Base-by-base conservation (phyloP, 2,797 vertebrate genomes). In the Gouania willdenowi region DNA sequence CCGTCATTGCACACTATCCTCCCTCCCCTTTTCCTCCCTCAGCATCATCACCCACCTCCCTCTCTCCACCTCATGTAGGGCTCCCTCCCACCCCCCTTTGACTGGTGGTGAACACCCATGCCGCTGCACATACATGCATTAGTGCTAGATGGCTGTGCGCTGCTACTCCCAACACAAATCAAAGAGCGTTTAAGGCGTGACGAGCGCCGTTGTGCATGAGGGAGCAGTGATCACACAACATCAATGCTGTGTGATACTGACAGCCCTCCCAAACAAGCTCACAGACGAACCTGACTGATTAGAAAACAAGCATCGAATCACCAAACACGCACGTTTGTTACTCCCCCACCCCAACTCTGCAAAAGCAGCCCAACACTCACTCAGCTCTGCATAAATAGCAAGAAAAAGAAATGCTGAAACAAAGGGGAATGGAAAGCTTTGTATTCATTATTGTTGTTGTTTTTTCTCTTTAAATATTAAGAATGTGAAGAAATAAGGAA, bases 11-110 rank as follows among this genome's bases (percentile, higher is more conserved):
- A 69, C 73, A 73, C 51, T 57, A 34, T 58, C 50, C 70, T 65
- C 62, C 66, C 72, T 59, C 66, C 66, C n/a, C 46, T 53, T 64
- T 67, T 68, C 73, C 62, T 77, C 63, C 54, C 61, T 82, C 59
- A 75, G 68, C 72, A 80, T 77, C 77, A 75, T 58, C 71, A 21
- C 35, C 16, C 43, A 21, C 49, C 27, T 56, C 49, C 27, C 60
- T 36, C 53, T 44, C 38, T 29, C 17, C 6, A 12, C 49, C 47
- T 61, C 26, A 35, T 64, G 61, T 41, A 39, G 12, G 22, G 30
- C 49, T 73, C 57, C 42, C 41, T 53, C 56, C 39, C 61, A 42
- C 62, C 55, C 46, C 36, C 52, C 56, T 47, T 70, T n/a, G n/a
- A n/a, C n/a, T 42, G 22, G 61, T 72, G 63, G 66, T 71, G 76